These are phyloP conservation scores for Lasius fuliginosus DNA, from an alignment of 2,888 invertebrate species.

Conservation along the genomic window DNA sequence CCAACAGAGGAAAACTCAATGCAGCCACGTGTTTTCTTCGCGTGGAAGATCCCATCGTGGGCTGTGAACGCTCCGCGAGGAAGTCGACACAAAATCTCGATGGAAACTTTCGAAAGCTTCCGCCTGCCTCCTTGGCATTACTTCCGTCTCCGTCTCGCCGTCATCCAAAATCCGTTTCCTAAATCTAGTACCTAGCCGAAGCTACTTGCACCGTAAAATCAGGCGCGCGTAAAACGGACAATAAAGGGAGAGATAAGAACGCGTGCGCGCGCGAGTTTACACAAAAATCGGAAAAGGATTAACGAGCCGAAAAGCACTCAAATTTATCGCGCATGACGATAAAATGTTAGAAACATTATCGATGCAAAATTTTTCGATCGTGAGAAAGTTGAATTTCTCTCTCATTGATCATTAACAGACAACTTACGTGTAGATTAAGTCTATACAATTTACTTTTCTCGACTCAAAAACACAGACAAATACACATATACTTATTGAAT, in stretches of 20 bases:
- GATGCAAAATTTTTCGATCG: neutral
- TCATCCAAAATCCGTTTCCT: conserved; percentile 48
- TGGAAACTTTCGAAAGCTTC: conserved; percentile 59
- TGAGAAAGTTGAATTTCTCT: neutral
- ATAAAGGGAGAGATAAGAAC: conserved; percentile 44
- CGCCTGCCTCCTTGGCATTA: conserved; percentile 44
- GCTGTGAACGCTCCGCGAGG: conserved; percentile 36
- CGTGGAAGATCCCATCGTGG: conserved; percentile 38
- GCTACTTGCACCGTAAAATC: conserved; percentile 55
- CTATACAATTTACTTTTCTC: neutral
- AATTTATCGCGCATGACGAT: neutral
- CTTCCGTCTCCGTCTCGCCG: conserved; percentile 33
- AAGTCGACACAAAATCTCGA: conserved; percentile 53
- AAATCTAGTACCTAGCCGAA: conserved; percentile 55
- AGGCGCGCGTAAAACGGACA: conserved; percentile 59
- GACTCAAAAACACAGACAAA: neutral
- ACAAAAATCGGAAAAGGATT: conserved; percentile 17
- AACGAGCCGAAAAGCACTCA: conserved; percentile 30
- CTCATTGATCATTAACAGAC: neutral
- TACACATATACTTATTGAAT: neutral
- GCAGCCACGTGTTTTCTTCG: conserved; percentile 57
- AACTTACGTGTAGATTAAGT: neutral
- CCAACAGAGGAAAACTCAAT: conserved; percentile 59
- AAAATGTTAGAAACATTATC: conserved; percentile 16
- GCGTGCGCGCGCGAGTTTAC: neutral